Evolutionary conservation across 2,888 invertebrate species (phyloP).

Genomic region (Thymelicus acteon): DNA sequence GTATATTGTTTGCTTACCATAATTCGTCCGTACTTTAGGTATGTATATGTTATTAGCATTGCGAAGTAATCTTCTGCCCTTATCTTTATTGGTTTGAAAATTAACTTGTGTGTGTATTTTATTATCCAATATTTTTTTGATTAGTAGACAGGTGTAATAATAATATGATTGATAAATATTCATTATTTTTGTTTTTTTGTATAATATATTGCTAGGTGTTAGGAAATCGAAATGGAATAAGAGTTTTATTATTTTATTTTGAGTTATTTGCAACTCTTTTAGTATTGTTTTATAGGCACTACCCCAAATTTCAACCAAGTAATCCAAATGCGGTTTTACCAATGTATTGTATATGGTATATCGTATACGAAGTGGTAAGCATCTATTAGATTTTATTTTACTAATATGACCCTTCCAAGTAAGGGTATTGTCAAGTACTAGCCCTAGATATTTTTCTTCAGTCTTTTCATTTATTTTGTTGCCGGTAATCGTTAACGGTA

Average conservation of each 20-base stretch:
- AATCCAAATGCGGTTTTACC: conserved; percentile 40
- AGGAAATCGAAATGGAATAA: conserved; percentile 26
- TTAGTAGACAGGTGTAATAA: conserved; percentile 33
- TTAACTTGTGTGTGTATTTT: conserved; percentile 22
- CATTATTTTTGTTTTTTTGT: conserved; percentile 19
- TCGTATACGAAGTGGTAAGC: conserved; percentile 33
- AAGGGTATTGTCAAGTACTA: conserved; percentile 39
- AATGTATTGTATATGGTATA: conserved; percentile 40
- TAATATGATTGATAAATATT: conserved; percentile 29
- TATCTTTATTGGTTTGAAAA: conserved; percentile 10
- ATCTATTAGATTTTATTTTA: conserved; percentile 36
- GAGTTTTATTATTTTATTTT: conserved; percentile 28
- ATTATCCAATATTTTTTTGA: conserved; percentile 36
- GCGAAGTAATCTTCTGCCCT: no score
- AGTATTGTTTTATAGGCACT: conserved; percentile 23
- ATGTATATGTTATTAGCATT: not conserved
- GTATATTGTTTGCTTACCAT: no score
- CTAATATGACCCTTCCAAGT: conserved; percentile 42
- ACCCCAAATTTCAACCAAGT: conserved; percentile 2
- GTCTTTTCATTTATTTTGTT: conserved; percentile 11
- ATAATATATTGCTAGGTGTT: conserved; percentile 3
- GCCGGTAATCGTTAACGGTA: conserved; percentile 14
- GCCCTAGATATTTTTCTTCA: conserved; percentile 43
- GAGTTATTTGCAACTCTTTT: conserved; percentile 19
- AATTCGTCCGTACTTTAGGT: no score